phyloP scores from a whole-genome alignment of 1,140 invertebrate genomes.

The Polypedilum pembai region DNA sequence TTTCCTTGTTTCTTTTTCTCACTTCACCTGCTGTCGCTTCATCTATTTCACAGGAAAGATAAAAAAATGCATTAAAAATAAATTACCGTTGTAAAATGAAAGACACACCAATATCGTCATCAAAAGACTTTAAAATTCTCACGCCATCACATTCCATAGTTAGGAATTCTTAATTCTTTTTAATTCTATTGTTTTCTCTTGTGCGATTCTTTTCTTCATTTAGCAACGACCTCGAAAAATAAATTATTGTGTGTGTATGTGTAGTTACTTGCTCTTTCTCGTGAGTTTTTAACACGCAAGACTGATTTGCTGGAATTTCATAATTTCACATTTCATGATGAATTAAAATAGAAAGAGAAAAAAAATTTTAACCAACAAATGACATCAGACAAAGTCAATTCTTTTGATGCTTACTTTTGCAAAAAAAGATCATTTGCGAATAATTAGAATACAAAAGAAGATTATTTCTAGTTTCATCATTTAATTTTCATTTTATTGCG shows the following conservation, averaged over 20 bases:
- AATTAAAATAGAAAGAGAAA: neutral
- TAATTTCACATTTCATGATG: constrained; percentile 6
- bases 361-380: neutral
- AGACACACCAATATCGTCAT: neutral
- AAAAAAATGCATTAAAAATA: neutral
- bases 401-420: neutral
- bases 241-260: neutral
- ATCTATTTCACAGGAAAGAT: neutral
- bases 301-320: constrained; percentile 5
- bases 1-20: neutral
- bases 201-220: neutral
- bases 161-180: neutral
- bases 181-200: constrained; percentile 6
- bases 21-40: neutral
- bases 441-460: neutral
- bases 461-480: neutral
- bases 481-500: neutral
- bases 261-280: neutral
- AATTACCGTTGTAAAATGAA: neutral
- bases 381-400: neutral
- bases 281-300: neutral
- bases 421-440: neutral
- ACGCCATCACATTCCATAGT: constrained; percentile 9
- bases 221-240: neutral
- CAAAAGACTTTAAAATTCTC: neutral